Base-by-base conservation (phyloP, 2,888 invertebrate genomes). In the Trypoxylon attenuatum region DNA sequence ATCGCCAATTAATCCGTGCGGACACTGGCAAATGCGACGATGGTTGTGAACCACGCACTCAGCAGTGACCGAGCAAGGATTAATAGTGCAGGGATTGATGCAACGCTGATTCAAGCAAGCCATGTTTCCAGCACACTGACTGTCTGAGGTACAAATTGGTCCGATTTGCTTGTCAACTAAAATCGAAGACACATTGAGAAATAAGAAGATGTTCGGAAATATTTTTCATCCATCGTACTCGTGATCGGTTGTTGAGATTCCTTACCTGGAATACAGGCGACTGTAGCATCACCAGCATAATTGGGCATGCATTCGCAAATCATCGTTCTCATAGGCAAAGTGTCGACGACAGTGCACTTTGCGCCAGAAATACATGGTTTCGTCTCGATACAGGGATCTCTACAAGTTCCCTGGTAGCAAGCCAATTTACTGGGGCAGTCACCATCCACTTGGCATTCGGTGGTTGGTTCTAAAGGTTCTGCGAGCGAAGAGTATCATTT, bases 391-490 rank as follows among this genome's bases (percentile, higher is more conserved):
- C 96, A 96, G 0, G 96, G 96, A 84, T 96, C 94, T 79, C 91
- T 92, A 82, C 96, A 96, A 70, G 89, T 88, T 43, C 93, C 93
- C 81, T 90, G 91, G 82, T 96, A 92, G 87, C 96, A 97, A 38
- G 96, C 96, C 71, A 94, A 86, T 82, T 92, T 93, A 71, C 94
- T 94, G n/a, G 95, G 91, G 82, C 96, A 96, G 75, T 96, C 95
- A 0, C 93, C 93, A 79, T 96, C 96, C 79, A 90, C 90, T 78
- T 90, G 91, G 85, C 96, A 96, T 83, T 93, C 91, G 13, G 91
- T 88, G 73, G 89, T 86, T 41, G 89, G 79, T 66, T 87, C 89
- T 52, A 89, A 83, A 45, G 90, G 90, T 87, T 90, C 89, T 87
- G 84, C 15, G 60, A 69, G 2, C n/a, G n/a, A n/a, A n/a, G n/a